These are phyloP conservation scores for Alosa alosa DNA, from an alignment of 2,113 vertebrate species.

Conservation along the genomic window DNA sequence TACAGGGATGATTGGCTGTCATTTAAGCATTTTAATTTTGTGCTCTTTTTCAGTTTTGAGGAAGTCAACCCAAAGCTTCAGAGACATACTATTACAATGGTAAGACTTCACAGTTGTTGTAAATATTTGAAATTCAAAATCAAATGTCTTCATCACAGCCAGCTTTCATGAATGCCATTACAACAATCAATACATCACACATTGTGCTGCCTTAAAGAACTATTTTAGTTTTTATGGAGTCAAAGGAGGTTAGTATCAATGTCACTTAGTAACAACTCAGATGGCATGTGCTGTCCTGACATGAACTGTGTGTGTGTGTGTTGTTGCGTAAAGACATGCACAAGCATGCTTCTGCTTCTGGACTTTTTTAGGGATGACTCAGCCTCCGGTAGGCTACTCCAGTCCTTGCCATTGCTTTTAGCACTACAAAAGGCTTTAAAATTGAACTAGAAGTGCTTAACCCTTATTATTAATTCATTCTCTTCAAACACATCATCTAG, in stretches of 20 bases:
- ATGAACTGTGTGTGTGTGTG: slow-evolving; percentile 19
- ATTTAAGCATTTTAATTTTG: slow-evolving; percentile 79
- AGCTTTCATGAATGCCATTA: neutral
- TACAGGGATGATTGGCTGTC: slow-evolving; percentile 84
- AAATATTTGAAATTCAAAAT: neutral
- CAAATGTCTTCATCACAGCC: neutral
- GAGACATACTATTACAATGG: neutral
- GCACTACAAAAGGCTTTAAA: slow-evolving; percentile 81
- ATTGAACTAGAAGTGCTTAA: slow-evolving; percentile 82
- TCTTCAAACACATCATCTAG: slow-evolving; percentile 80
- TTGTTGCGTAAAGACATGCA: neutral
- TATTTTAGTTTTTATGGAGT: neutral
- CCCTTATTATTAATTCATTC: slow-evolving; percentile 91
- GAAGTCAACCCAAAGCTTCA: neutral
- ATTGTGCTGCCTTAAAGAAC: neutral
- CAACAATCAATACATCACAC: neutral
- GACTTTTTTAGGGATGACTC: slow-evolving; percentile 56
- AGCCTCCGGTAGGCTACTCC: slow-evolving; percentile 55
- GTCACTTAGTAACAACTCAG: neutral
- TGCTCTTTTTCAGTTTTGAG: slow-evolving; percentile 57
- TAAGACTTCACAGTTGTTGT: neutral
- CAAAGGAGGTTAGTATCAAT: neutral
- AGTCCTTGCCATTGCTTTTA: slow-evolving; percentile 58
- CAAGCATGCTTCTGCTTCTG: neutral
- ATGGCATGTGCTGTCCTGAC: neutral